Conservation (phyloP, 2,113 vertebrate genomes). For the Cyphomyrus discorhynchus region DNA sequence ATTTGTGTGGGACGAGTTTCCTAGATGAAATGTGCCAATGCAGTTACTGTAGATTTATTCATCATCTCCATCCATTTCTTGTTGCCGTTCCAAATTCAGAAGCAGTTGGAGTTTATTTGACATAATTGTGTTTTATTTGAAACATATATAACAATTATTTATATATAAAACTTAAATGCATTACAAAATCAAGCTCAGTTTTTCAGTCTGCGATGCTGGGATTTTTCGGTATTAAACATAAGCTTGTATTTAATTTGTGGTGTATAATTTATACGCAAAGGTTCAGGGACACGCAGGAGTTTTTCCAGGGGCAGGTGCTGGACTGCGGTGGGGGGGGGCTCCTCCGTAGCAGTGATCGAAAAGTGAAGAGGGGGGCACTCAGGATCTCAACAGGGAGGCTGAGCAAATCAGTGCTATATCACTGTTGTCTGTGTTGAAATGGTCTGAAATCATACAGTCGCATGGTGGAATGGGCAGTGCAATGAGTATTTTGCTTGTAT, state of each 20-base stretch:
- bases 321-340: no score
- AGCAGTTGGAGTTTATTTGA: neutral
- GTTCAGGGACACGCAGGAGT: no score
- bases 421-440: neutral
- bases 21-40: neutral
- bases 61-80: neutral
- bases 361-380: no score
- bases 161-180: neutral
- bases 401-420: neutral
- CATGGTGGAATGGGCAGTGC: neutral
- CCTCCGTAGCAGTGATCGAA: no score
- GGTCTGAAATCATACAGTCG: neutral
- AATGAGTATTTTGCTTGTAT: neutral
- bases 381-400: no score
- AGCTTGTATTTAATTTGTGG: neutral
- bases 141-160: neutral
- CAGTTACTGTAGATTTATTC: neutral
- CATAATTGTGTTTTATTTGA: neutral
- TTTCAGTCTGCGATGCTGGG: neutral
- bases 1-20: neutral
- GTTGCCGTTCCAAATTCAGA: neutral
- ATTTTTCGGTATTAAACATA: neutral
- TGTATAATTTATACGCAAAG: neutral
- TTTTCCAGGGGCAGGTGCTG: no score
- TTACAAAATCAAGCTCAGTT: neutral